Base-by-base conservation (phyloP, 2,113 vertebrate species). In the Cephalopterus ornatus region DNA sequence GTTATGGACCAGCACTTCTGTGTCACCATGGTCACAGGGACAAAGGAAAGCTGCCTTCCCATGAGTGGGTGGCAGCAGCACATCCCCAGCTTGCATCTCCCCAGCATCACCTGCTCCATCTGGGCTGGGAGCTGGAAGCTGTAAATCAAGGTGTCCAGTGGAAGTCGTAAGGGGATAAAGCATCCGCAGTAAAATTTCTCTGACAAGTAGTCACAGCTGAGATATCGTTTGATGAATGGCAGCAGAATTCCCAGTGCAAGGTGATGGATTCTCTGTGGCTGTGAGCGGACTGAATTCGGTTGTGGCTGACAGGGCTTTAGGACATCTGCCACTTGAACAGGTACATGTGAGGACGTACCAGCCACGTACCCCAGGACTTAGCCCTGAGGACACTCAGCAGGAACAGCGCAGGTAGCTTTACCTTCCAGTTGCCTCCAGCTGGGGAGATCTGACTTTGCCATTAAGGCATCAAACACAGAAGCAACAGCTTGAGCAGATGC, bases 151-250 rank as follows among this genome's bases (percentile, higher is more conserved):
- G 67, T 53, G 53, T 75, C 67, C 71, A 35, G 13, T 4, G 55
- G 33, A 88, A 78, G 63, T 19, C 14, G 1, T 83, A 53, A 88
- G 75, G 39, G 82, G 82, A 95, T 95, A 90, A 96, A 95, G 39
- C 82, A 96, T 77, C 71, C 49, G 59, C 72, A 61, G 78, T 95
- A 92, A 94, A 95, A 95, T 90, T 93, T 77, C 90, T 95, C 90
- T 96, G 96, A 96, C 96, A 96, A 53, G 87, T 58, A 96, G 92
- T 96, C 93, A 95, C 90, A 93, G 90, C 75, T 96, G 92, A 97
- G 94, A 80, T 96, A 93, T 11, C 66, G 8, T 56, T 88, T 96
- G 96, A 96, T 77, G 79, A 88, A 96, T 85, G 72, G 71, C 82
- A 90, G 47, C 30, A 73, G 91, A 90, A 92, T 67, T 63, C 63